Evolutionary conservation across 2,797 vertebrate species (phyloP).

Genomic region (Lepus oiostolus): DNA sequence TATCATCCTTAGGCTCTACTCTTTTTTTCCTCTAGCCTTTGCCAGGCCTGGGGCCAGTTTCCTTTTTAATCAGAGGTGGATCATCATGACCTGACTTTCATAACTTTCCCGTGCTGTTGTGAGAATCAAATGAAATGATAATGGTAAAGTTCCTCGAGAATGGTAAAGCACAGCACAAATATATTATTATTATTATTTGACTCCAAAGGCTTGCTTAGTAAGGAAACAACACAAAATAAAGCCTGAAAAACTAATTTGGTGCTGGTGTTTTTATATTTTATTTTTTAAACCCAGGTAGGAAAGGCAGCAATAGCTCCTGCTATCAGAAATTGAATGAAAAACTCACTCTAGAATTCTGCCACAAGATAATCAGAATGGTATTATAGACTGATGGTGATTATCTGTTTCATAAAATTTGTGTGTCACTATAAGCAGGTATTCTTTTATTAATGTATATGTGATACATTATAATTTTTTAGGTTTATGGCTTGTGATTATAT

Average conservation of each 20-base stretch:
- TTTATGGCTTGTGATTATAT: neutral
- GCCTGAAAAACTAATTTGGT: neutral
- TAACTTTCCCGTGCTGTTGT: neutral
- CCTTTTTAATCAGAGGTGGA: neutral
- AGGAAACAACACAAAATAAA: conserved; percentile 51
- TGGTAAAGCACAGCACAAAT: neutral
- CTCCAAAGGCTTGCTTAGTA: neutral
- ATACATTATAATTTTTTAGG: neutral
- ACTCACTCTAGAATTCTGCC: neutral
- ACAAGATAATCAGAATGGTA: neutral
- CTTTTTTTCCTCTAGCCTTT: neutral
- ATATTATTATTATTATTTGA: neutral
- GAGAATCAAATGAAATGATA: neutral
- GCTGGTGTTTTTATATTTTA: neutral
- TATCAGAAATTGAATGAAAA: neutral
- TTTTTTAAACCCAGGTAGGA: neutral
- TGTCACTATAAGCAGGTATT: neutral
- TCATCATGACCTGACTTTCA: neutral
- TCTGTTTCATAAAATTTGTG: neutral
- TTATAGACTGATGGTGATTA: neutral
- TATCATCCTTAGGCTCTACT: neutral
- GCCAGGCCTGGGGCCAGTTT: too few species aligned
- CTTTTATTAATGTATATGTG: neutral
- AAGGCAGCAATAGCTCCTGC: neutral
- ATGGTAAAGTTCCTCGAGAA: neutral